These are phyloP conservation scores for Drosophila kikkawai DNA, from an alignment of 1,140 invertebrate genomes.

Conservation along the genomic window DNA sequence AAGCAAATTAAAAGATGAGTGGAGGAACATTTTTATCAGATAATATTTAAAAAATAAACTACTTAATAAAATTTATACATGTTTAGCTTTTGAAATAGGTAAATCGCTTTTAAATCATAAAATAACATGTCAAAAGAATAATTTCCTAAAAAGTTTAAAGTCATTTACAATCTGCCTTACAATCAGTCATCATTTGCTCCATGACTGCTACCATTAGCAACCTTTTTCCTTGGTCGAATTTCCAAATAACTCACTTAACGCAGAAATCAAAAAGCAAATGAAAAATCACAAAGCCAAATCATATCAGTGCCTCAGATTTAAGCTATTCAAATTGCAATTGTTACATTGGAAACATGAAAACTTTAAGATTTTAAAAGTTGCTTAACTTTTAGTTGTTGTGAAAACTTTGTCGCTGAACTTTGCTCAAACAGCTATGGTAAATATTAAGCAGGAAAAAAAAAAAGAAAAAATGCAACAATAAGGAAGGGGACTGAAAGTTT, in stretches of 20 bases:
- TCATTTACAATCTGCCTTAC: neutral
- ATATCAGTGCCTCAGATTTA: conserved; percentile 8
- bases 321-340: conserved; percentile 18
- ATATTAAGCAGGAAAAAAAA: conserved; percentile 11
- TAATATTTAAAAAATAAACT: no score
- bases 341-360: neutral
- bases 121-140: neutral
- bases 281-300: neutral
- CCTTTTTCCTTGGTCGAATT: neutral
- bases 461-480: neutral
- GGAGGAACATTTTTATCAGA: neutral
- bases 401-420: conserved; percentile 46
- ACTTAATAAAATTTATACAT: no score
- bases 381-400: conserved; percentile 28
- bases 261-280: neutral
- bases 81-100: no score
- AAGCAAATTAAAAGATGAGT: neutral
- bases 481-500: conserved; percentile 31
- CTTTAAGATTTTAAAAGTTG: conserved; percentile 25
- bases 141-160: no score
- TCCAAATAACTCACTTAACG: conserved; percentile 9
- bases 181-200: neutral
- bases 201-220: conserved; percentile 1
- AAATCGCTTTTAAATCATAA: no score
- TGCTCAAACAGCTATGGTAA: conserved; percentile 29